phyloP scores from a whole-genome alignment of 2,113 vertebrate species.

The Hyperopisus bebe region DNA sequence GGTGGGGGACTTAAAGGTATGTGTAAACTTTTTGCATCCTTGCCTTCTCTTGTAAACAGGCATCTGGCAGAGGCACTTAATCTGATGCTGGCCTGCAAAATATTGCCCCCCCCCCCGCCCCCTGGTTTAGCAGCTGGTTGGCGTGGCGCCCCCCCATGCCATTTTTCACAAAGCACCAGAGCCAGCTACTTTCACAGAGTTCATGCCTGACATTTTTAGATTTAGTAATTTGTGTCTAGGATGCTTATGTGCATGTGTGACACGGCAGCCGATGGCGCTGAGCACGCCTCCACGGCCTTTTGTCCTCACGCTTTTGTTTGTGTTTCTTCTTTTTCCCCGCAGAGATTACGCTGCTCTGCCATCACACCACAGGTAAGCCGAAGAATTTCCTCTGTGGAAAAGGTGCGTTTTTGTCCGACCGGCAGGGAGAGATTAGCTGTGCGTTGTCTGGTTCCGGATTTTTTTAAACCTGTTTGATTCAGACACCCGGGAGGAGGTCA shows the following conservation, averaged over 20 bases:
- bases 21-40: not conserved
- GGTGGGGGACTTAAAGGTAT: not conserved
- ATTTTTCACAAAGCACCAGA: not conserved
- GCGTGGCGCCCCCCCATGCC: not conserved
- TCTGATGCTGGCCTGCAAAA: not conserved
- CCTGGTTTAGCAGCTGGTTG: not conserved
- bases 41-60: not conserved
- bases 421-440: not conserved
- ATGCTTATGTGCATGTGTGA: not conserved
- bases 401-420: not conserved
- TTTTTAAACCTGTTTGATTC: not conserved
- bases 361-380: conserved; percentile 9
- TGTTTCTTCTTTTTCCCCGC: not conserved
- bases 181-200: not conserved
- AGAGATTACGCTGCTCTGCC: conserved; percentile 14
- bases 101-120: not conserved
- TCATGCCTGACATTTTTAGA: not conserved
- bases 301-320: not conserved
- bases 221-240: not conserved
- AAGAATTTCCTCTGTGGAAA: not conserved
- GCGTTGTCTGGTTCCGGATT: not conserved
- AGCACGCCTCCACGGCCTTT: not conserved
- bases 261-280: no score
- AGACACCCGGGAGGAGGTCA: not conserved
- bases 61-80: not conserved